Percentiles rank a stretch among this genome's conserved stretches.
These are phyloP conservation scores for Candidula unifasciata DNA, from an alignment of 2,888 invertebrate genomes.

Conservation along the genomic window DNA sequence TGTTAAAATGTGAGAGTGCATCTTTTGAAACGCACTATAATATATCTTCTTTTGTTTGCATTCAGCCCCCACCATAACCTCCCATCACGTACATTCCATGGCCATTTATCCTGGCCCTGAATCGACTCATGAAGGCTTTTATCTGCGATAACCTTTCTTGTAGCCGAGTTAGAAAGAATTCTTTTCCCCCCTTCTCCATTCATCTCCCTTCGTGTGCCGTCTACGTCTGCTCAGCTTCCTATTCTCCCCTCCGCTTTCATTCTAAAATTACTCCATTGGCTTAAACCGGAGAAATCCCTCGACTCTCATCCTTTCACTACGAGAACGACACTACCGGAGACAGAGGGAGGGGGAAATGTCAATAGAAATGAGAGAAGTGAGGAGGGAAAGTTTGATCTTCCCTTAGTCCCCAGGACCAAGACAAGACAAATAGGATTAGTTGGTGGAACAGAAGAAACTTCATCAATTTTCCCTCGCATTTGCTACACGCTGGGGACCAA, in stretches of 20 bases:
- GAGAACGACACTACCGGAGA: background rate
- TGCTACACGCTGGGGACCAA: constrained; percentile 38
- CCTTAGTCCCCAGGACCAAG: background rate
- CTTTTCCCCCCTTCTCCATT: too few species aligned
- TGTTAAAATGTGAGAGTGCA: too few species aligned
- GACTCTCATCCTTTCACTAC: background rate
- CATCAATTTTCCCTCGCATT: constrained; percentile 42
- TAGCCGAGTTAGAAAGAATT: background rate
- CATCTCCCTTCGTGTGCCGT: too few species aligned
- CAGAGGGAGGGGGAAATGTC: background rate
- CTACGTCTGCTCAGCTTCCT: background rate
- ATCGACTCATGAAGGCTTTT: background rate
- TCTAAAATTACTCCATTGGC: background rate
- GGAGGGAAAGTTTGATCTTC: background rate
- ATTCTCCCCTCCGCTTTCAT: background rate
- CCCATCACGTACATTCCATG: background rate
- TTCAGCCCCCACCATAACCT: background rate
- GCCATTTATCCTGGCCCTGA: background rate
- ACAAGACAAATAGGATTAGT: constrained; percentile 41
- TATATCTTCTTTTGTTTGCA: too few species aligned
- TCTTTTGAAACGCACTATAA: too few species aligned
- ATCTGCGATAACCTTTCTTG: background rate
- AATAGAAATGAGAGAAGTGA: constrained; percentile 6
- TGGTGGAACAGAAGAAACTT: constrained; percentile 5
- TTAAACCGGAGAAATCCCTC: background rate